These are phyloP conservation scores for Rhabdomys pumilio DNA, from an alignment of 2,797 vertebrate species.

Conservation along the genomic window DNA sequence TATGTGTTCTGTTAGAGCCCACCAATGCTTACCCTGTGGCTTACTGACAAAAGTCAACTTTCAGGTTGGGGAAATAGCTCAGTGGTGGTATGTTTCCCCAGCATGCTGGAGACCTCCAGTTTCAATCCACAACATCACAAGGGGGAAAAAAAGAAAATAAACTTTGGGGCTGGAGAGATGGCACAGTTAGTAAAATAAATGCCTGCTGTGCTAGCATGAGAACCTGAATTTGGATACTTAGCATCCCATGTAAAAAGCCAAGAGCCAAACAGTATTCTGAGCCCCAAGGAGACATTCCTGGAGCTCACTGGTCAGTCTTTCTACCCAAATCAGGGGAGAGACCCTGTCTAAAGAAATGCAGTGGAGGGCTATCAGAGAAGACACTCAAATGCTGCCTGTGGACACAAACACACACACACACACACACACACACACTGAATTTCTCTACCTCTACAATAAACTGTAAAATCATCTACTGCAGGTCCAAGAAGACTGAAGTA, in stretches of 20 bases:
- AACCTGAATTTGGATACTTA: background rate
- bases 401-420: background rate
- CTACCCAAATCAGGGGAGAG: background rate
- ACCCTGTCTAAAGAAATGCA: background rate
- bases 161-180: background rate
- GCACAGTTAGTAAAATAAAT: background rate
- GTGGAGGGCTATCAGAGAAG: background rate
- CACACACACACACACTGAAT: background rate
- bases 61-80: background rate
- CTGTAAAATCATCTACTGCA: background rate
- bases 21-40: background rate
- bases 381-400: background rate
- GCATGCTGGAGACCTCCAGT: background rate
- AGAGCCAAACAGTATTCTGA: background rate
- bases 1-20: background rate
- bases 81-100: background rate
- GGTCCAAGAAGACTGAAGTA: slow-evolving; percentile 3
- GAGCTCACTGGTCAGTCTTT: background rate
- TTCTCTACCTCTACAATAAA: background rate
- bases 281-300: too few relatives aligned
- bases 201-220: background rate
- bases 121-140: background rate
- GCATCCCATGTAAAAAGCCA: background rate
- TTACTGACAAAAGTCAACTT: slow-evolving; percentile 15
- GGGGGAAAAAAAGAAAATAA: background rate